Percentiles rank a stretch among this genome's conserved stretches.
Conservation (phyloP, 2,888 invertebrate species). For the Tinea semifulvella region DNA sequence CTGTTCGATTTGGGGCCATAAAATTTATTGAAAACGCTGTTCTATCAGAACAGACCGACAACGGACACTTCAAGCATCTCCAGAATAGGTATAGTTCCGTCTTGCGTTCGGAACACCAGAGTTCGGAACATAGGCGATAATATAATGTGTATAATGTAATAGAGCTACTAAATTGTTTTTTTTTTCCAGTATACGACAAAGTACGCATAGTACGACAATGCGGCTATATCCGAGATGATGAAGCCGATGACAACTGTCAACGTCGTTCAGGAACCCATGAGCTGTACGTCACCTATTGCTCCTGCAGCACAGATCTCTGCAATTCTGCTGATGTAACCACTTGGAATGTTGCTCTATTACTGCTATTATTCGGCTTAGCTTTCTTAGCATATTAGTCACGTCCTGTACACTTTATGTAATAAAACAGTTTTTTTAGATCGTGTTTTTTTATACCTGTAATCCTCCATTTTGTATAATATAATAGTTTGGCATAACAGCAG, state of each 20-base stretch:
- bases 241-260: conserved; percentile 69
- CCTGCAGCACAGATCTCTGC: conserved; percentile 81
- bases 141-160: neutral
- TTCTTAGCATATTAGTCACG: too few species aligned
- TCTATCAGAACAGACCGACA: too few species aligned
- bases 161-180: conserved; percentile 10
- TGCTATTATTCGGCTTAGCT: neutral
- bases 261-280: conserved; percentile 76
- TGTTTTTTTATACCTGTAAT: too few species aligned
- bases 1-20: too few species aligned
- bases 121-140: neutral
- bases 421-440: too few species aligned
- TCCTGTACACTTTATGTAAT: too few species aligned
- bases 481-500: too few species aligned
- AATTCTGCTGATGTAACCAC: conserved; percentile 41
- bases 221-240: conserved; percentile 76
- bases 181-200: conserved; percentile 76
- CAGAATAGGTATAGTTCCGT: too few species aligned
- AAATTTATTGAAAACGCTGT: too few species aligned
- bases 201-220: conserved; percentile 81
- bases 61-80: too few species aligned
- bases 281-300: conserved; percentile 78
- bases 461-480: too few species aligned
- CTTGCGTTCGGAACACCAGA: too few species aligned
- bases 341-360: neutral